Base-by-base conservation (phyloP, 2,888 invertebrate species). In the Epiperipatus broadwayi region DNA sequence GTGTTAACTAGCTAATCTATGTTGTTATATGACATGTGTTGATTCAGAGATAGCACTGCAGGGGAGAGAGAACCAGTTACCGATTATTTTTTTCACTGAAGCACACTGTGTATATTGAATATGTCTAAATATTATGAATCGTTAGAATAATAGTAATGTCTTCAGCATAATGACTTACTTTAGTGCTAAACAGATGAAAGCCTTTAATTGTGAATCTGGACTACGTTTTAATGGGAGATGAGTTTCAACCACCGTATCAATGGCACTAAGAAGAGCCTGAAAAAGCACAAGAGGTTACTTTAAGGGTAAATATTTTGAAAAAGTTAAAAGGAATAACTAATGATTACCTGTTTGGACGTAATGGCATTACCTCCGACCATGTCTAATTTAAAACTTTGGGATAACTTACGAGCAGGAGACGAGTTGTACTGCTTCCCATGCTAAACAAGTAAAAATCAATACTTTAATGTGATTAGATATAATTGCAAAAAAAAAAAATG, bases 151-250 rank as follows among this genome's bases (percentile, higher is more conserved):
- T 28, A 15, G 15, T 8, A 14, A 7, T 14, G 5, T 31, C 5
- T 19, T 35, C 27, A 18, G 19, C 7, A 10, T 4, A 14, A 45
- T 4, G 16, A 66, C 75, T 70, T 60, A 83, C 81, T 99, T 99
- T 31, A 97, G 66, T 20, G 83, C 95, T 20, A 87, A 78, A 61
- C 91, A 95, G 36, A 99, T 70, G 56, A 99, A 89, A 1, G 97
- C 95, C 61, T 97, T 97, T 55, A 95, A 93, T 63, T 93, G 91
- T 14, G 95, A 81, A 65, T 95, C 95, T 46, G 73, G 78, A 53
- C 87, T 89, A 51, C 95, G 69, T 57, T 93, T 91, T 51, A 91
- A 83, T 0, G 79, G 80, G 5, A 74, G 72, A 61, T 99, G 97
- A 21, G 83, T 78, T 10, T 79, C 72, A 40, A 89, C 71, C 45